Evolutionary conservation across 2,113 vertebrate species (phyloP), one percentile per base, ranked within the genome.

Genomic region (Etheostoma cragini): DNA sequence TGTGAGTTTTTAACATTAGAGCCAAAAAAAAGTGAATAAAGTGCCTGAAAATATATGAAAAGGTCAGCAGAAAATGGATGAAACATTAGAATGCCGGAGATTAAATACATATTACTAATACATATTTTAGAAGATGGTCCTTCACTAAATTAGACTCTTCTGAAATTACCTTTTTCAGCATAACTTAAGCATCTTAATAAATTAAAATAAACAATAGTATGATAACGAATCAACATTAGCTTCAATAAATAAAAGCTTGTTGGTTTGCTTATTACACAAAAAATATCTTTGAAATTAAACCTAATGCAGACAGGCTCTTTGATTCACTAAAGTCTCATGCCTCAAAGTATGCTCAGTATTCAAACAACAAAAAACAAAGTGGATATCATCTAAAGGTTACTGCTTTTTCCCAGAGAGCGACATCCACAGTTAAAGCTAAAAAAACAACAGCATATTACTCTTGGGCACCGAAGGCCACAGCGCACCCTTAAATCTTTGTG

Each of bases 401-500:
- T 53, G 19, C 49, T 53, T 82, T 87, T 75, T 83, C 81, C 91
- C 80, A 64, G 62, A 73, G 42, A 53, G 42, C 10, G 1, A 24
- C 61, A 10, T 68, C 69, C 66, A 21, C 13, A 82, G 69, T 64
- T 65, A 73, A 78, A 73, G 26, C 10, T 16, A n/a, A 15, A 61
- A 74, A 70, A 82, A 77, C 56, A 85, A 42, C 47, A 86, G 19
- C 35, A 56, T 72, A 50, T 70, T 64, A 74, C 68, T 76, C 35
- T 24, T 13, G 35, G 69, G 62, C 52, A 65, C 61, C 69, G 76
- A 78, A 81, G 80, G 68, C 84, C 65, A 80, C 72, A 3, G 68
- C 8, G 8, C 24, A 17, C 69, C 24, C 78, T 87, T 82, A 84
- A 87, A 85, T 61, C 78, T 46, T 74, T 85, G 74, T 67, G 79